Evolutionary conservation across 2,113 vertebrate genomes (phyloP).

Genomic region (Atrichornis clamosus): DNA sequence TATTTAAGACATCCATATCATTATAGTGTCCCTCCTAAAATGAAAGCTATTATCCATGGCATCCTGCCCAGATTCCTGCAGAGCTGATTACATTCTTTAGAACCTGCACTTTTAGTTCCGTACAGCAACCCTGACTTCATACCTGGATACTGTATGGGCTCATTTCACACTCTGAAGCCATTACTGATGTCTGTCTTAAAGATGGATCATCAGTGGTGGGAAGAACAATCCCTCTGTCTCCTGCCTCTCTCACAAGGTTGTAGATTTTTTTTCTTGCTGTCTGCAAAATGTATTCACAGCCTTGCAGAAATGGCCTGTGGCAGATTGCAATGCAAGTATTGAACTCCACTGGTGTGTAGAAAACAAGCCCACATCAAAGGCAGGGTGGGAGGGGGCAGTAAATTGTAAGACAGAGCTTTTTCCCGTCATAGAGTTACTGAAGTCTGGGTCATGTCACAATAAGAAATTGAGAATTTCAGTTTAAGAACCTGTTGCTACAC

Average conservation of each 20-base stretch:
- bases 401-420: not conserved
- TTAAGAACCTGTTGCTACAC: not conserved
- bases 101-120: not conserved
- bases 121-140: not conserved
- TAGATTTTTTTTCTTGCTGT: not conserved
- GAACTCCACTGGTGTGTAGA: not conserved
- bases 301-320: not conserved
- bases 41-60: not conserved
- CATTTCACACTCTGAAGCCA: not conserved
- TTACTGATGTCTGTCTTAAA: not conserved
- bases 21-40: not conserved
- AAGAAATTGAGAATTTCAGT: not conserved
- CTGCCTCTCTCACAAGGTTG: not conserved
- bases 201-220: not conserved
- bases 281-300: not conserved
- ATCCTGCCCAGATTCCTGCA: constrained; percentile 30
- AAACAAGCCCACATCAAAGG: not conserved
- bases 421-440: not conserved
- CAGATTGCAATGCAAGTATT: not conserved
- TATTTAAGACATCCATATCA: not conserved
- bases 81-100: not conserved
- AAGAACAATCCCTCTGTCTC: not conserved
- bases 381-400: accelerated
- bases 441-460: not conserved
- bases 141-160: not conserved